A percentile compares a stretch with the other conserved stretches of the same genome.
Evolutionary conservation across 2,797 vertebrate genomes (phyloP).

Genomic region (Chaenodraco wilsoni): DNA sequence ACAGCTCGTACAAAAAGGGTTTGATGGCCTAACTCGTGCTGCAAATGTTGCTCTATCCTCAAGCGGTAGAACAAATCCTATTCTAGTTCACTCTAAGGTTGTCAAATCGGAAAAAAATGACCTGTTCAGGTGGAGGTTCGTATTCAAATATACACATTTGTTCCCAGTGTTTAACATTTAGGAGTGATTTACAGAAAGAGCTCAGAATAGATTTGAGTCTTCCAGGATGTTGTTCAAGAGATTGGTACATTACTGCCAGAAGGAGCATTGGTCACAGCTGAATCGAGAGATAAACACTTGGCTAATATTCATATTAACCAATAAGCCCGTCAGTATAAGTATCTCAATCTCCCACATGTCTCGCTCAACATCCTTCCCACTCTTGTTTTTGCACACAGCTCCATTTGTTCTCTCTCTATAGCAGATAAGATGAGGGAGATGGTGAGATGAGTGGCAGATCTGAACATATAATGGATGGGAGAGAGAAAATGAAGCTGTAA

Average conservation of each 20-base stretch:
- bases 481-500: slow-evolving; percentile 13
- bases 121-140: slow-evolving; percentile 9
- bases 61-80: not conserved
- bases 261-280: slow-evolving; percentile 12
- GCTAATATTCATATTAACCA: slow-evolving; percentile 10
- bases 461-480: slow-evolving; percentile 4
- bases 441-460: not conserved
- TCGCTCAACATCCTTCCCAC: not conserved
- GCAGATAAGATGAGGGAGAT: not conserved
- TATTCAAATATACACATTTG: slow-evolving; percentile 8
- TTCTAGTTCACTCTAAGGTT: slow-evolving; percentile 13
- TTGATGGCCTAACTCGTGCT: slow-evolving; percentile 18
- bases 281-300: slow-evolving; percentile 35
- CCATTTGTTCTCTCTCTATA: not conserved
- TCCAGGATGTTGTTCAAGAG: not conserved
- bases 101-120: slow-evolving; percentile 23
- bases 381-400: not conserved
- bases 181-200: slow-evolving; percentile 1
- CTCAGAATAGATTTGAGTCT: not conserved
- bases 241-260: not conserved
- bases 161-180: slow-evolving; percentile 20
- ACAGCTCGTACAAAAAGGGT: slow-evolving; percentile 5
- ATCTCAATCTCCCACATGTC: slow-evolving; percentile 10
- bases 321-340: not conserved
- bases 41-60: slow-evolving; percentile 14